Base-by-base conservation (phyloP, 2,113 vertebrate species). In the Aegotheles bennettii region DNA sequence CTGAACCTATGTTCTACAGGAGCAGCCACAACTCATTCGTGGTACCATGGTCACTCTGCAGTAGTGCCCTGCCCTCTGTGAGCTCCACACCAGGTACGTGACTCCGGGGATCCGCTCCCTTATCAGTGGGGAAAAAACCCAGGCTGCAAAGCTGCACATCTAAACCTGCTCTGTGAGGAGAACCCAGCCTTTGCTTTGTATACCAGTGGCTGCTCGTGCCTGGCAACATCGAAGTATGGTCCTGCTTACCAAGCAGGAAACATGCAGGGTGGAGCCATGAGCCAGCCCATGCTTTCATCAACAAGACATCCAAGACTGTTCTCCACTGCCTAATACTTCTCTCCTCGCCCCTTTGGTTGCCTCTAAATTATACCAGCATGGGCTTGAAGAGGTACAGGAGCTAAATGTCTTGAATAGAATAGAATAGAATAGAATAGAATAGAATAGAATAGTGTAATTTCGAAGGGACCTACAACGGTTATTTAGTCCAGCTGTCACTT, bases 1-100 rank as follows among this genome's bases (percentile, higher is more conserved):
- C 6, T 40, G 42, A 36, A 60, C 33, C 48, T 40, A 3, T 17
- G n/a, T 8, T 48, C n/a, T 45, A 28, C 12, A 31, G 25, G 31
- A 69, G 50, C 6, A 3, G 35, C 33, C 4, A 1, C 69, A 80
- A 74, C 45, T 91, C 38, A 24, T 38, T 54, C 47, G 45, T 0
- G 0, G 23, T 19, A 28, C 21, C n/a, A 13, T 7, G 20, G 40
- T 35, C 53, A 24, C 45, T 36, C 43, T 16, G 7, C 1, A 8
- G 67, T 64, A 77, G 8, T 47, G 54, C 59, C 19, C 51, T 71
- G 35, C 43, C 33, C 51, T 19, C 47, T 65, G 23, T 5, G 3
- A 92, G 40, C 29, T 42, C 35, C 40, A 60, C 5, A 51, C 1
- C 42, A 63, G 36, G 4, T 7, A 23, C 0, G 0, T 7, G 35